Conservation (phyloP, 2,888 invertebrate species). For the Spatulosminthurus flaviceps region DNA sequence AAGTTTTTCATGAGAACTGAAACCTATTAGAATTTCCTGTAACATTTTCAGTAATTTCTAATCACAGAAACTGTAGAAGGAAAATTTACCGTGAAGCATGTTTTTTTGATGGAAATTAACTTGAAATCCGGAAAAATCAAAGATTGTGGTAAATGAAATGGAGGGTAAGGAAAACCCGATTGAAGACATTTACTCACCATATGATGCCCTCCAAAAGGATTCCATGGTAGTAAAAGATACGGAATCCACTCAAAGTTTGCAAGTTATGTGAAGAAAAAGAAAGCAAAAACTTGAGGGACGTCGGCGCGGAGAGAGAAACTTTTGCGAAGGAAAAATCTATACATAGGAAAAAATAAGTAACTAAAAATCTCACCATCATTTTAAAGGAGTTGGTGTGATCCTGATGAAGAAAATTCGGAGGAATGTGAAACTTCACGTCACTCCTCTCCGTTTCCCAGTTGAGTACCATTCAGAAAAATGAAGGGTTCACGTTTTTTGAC, state of each 20-base stretch:
- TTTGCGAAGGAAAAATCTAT: not conserved
- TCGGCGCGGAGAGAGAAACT: not conserved
- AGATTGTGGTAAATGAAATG: too few relatives aligned
- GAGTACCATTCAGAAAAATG: constrained; percentile 61
- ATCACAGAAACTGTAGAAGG: too few relatives aligned
- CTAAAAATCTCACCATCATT: constrained; percentile 59
- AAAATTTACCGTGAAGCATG: too few relatives aligned
- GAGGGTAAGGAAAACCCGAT: too few relatives aligned
- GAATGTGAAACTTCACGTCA: constrained; percentile 62
- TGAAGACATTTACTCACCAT: too few relatives aligned
- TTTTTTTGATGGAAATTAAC: too few relatives aligned
- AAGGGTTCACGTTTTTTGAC: constrained; percentile 31
- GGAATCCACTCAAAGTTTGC: not conserved
- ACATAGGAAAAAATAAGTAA: not conserved
- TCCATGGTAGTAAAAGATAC: not conserved
- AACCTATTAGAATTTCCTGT: too few relatives aligned
- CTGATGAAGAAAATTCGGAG: constrained; percentile 61
- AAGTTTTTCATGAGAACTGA: too few relatives aligned
- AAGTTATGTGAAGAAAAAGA: not conserved
- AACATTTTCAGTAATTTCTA: too few relatives aligned
- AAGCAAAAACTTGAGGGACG: not conserved
- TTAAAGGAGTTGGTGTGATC: constrained; percentile 58
- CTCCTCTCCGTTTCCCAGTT: constrained; percentile 61
- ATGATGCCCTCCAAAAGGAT: too few relatives aligned
- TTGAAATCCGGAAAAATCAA: too few relatives aligned